Evolutionary conservation across 2,113 vertebrate genomes (phyloP), one percentile per base, ranked within the genome.

Genomic region (Actenoides lindsayi): DNA sequence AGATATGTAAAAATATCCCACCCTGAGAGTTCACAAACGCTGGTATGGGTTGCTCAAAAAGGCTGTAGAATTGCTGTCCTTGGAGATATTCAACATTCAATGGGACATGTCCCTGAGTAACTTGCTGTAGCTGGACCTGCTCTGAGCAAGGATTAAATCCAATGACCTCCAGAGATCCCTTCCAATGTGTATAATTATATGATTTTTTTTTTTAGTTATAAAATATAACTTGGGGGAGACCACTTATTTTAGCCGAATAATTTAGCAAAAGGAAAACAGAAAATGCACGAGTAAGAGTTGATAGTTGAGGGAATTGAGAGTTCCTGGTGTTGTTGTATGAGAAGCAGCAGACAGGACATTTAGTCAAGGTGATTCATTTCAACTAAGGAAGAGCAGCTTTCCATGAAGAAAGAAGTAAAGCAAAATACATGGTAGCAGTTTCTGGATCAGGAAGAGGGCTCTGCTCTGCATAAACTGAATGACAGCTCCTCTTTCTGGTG

Each of bases 81-180:
- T 46, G 64, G 16, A 31, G 20, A 28, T 39, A 39, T 7, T 67
- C 18, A 48, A 13, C 14, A 39, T 23, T 28, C 4, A 0, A 41
- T 2, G 9, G 62, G n/a, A n/a, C 1, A 3, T 0, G 0, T 33
- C 42, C 24, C 51, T 57, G 42, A 76, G 18, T 19, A 67, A 15
- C 15, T 23, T n/a, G 24, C 15, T n/a, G n/a, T 41, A 75, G n/a
- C 33, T 83, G 57, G 33, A 70, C 15, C 15, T 71, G 37, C 68
- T 44, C 46, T 53, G 19, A 25, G 48, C n/a, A 57, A 11, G 23
- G 30, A 28, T 28, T 44, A 48, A 18, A n/a, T 7, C 24, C 18
- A n/a, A n/a, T 76, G 24, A 11, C 13, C 21, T 50, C 30, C 42
- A 57, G 41, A 76, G n/a, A 42, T 35, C 18, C 42, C 30, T 67